phyloP scores from a whole-genome alignment of 2,113 vertebrate species.

The Benitochromis conjunctus region DNA sequence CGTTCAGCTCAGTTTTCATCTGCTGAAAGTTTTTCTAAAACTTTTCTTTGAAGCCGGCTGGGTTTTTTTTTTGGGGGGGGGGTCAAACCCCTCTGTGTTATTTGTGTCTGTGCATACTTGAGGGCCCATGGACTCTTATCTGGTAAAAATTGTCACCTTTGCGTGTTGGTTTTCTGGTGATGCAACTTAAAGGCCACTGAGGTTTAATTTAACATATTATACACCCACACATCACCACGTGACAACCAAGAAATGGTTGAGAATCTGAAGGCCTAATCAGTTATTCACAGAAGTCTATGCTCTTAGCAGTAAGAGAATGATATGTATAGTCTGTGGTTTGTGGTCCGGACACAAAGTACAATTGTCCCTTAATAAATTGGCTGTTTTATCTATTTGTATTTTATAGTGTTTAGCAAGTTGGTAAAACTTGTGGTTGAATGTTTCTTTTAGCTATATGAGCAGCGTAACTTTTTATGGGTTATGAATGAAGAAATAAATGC shows the following conservation, averaged over 20 bases:
- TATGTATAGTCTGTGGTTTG: slow-evolving; percentile 9
- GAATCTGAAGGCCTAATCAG: neutral
- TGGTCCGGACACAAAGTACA: neutral
- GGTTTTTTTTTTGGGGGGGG: neutral
- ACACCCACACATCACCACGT: slow-evolving; percentile 28
- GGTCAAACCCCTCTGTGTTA: neutral
- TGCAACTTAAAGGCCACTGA: slow-evolving; percentile 46
- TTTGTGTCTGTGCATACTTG: neutral
- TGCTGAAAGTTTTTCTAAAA: neutral
- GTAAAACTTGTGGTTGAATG: neutral
- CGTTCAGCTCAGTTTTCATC: neutral
- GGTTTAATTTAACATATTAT: slow-evolving; percentile 27
- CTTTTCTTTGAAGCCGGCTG: neutral
- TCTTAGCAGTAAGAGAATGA: neutral
- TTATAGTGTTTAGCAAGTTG: neutral
- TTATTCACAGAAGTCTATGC: slow-evolving; percentile 7
- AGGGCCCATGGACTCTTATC: neutral
- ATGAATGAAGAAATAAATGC: neutral
- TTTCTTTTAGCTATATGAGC: neutral
- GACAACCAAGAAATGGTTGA: slow-evolving; percentile 32
- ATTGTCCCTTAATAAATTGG: neutral
- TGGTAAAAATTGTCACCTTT: slow-evolving; percentile 15
- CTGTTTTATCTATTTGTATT: neutral
- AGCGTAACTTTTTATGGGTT: neutral
- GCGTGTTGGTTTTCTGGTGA: slow-evolving; percentile 49